A percentile compares a stretch with the other conserved stretches of the same genome.
phyloP scores from a whole-genome alignment of 2,797 vertebrate genomes.

The Ataeniobius toweri region DNA sequence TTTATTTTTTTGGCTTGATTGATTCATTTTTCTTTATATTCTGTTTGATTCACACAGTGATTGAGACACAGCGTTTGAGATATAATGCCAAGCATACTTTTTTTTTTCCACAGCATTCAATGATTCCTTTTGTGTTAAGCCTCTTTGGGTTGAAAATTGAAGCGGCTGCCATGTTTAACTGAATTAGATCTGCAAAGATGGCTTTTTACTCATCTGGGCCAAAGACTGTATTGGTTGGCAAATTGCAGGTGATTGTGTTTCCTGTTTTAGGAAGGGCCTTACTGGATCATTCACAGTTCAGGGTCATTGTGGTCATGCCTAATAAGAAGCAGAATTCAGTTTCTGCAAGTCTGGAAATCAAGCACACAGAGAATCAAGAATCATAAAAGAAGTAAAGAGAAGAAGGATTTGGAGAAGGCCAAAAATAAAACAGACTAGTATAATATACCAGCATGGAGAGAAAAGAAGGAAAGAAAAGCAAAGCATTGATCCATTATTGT shows the following conservation, averaged over 20 bases:
- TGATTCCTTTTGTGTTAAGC: constrained; percentile 33
- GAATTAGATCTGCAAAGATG: constrained; percentile 49
- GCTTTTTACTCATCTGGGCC: constrained; percentile 42
- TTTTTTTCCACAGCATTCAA: constrained; percentile 5
- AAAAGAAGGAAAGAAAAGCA: constrained; percentile 46
- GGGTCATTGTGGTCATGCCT: constrained; percentile 61
- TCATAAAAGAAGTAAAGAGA: constrained; percentile 35
- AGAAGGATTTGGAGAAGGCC: constrained; percentile 24
- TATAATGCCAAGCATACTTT: constrained; percentile 1
- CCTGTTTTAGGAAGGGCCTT: constrained; percentile 69
- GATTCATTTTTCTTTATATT: constrained; percentile 34
- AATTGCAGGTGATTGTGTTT: constrained; percentile 68
- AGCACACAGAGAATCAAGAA: constrained; percentile 58
- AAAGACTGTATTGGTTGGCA: constrained; percentile 67
- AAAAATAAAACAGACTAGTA: constrained; percentile 51
- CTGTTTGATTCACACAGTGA: constrained; percentile 10
- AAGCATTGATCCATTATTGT: constrained; percentile 73
- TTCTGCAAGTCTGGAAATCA: constrained; percentile 60
- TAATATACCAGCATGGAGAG: constrained; percentile 53
- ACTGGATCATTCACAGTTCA: constrained; percentile 50
- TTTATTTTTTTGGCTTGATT: constrained; percentile 33
- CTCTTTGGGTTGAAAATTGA: constrained; percentile 29
- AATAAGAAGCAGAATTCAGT: constrained; percentile 78
- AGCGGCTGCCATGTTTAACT: constrained; percentile 58
- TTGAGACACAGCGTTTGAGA: not conserved